Conservation (phyloP, 2,797 vertebrate genomes). For the Decapterus maruadsi region DNA sequence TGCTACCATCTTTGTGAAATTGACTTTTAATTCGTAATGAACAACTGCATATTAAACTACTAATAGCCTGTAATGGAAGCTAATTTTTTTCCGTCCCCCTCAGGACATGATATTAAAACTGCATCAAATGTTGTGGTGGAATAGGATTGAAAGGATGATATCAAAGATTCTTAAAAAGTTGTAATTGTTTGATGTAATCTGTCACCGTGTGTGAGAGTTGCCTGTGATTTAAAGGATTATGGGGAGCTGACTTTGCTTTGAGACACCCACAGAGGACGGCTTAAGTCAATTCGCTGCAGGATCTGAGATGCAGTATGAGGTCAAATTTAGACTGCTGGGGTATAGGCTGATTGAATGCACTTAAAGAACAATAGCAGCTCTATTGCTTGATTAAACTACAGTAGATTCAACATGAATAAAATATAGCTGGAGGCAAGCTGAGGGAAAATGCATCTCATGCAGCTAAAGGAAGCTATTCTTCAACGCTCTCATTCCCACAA, state of each 20-base stretch:
- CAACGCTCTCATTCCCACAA: conserved; percentile 15
- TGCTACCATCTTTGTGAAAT: conserved; percentile 68
- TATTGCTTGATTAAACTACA: conserved; percentile 48
- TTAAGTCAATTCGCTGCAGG: conserved; percentile 28
- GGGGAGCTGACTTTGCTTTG: conserved; percentile 25
- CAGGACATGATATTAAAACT: conserved; percentile 42
- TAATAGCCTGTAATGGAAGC: conserved; percentile 74
- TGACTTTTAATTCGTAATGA: conserved; percentile 77
- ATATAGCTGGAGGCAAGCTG: conserved; percentile 14
- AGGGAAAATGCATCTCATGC: conserved; percentile 17
- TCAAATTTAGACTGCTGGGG: conserved; percentile 25
- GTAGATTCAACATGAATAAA: conserved; percentile 44
- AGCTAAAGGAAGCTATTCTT: conserved; percentile 1
- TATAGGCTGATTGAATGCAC: conserved; percentile 47
- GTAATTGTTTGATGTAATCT: conserved; percentile 61
- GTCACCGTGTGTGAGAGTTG: conserved; percentile 10
- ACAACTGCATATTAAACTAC: conserved; percentile 67
- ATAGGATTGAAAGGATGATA: conserved; percentile 51
- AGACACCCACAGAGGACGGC: conserved; percentile 32
- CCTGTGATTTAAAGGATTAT: conserved; percentile 42
- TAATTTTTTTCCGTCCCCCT: conserved; percentile 54
- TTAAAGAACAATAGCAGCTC: conserved; percentile 35
- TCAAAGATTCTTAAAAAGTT: conserved; percentile 54
- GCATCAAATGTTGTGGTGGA: conserved; percentile 39
- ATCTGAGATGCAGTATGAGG: conserved; percentile 35